Evolutionary conservation across 2,113 vertebrate species (phyloP).

Genomic region (Gorsachius goisagi): DNA sequence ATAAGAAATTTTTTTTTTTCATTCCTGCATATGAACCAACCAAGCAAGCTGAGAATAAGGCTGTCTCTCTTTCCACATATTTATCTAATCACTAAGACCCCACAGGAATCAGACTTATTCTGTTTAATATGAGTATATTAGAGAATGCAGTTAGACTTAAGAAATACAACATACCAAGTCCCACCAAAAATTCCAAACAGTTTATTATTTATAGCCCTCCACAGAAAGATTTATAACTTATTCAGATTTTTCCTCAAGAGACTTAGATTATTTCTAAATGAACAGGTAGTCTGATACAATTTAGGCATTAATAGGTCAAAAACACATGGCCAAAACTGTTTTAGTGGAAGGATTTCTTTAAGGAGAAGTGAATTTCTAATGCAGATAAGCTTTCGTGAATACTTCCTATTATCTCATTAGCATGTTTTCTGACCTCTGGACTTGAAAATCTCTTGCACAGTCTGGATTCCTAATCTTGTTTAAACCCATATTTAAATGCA

Average conservation of each 20-base stretch:
- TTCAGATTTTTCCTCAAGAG: neutral
- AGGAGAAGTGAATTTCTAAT: conserved; percentile 14
- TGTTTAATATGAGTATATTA: neutral
- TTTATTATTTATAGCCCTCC: neutral
- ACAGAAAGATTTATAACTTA: neutral
- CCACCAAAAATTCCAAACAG: neutral
- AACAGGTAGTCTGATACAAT: neutral
- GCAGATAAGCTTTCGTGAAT: conserved; percentile 21
- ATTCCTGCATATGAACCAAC: neutral
- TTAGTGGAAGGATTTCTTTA: conserved; percentile 21
- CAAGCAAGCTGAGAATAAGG: neutral
- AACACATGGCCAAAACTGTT: neutral
- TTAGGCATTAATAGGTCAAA: conserved; percentile 21
- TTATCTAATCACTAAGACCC: neutral
- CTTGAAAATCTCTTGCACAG: conserved; percentile 49
- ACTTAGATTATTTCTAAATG: neutral
- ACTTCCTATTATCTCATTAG: conserved; percentile 46
- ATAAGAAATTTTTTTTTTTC: neutral
- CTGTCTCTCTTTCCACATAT: neutral
- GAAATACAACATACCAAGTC: neutral
- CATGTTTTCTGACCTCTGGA: conserved; percentile 38
- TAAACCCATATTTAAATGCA: conserved; percentile 46
- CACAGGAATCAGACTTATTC: neutral
- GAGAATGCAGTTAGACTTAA: neutral
- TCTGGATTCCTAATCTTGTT: conserved; percentile 46